Percentiles rank a stretch among this genome's conserved stretches.
These are phyloP conservation scores for Coenonympha arcania DNA, from an alignment of 2,888 invertebrate species.

Conservation along the genomic window DNA sequence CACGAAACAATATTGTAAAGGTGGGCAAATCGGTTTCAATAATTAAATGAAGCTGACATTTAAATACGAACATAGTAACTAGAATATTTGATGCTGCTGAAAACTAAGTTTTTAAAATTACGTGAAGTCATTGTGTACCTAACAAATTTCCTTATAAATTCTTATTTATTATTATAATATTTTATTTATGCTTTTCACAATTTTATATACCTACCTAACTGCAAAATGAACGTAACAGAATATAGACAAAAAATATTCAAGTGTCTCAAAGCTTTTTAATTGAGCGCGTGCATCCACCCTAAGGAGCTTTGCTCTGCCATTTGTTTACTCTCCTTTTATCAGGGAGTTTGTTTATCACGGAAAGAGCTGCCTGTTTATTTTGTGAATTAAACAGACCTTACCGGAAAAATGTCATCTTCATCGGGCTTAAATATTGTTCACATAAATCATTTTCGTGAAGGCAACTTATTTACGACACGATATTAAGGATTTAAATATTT, in stretches of 20 bases:
- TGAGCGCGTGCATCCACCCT: conserved; percentile 11
- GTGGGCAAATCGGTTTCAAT: not conserved
- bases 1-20: conserved; percentile 46
- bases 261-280: conserved; percentile 14
- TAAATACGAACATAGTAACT: not conserved
- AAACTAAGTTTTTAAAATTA: too few relatives aligned
- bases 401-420: conserved; percentile 2
- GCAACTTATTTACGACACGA: too few relatives aligned
- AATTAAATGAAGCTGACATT: not conserved
- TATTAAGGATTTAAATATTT: too few relatives aligned
- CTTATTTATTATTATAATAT: too few relatives aligned
- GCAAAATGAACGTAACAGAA: too few relatives aligned
- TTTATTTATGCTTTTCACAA: too few relatives aligned
- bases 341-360: conserved; percentile 37
- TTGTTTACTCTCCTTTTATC: conserved; percentile 49
- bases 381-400: conserved; percentile 14
- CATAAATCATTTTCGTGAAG: not conserved
- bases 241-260: not conserved
- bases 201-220: too few relatives aligned
- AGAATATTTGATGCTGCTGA: too few relatives aligned
- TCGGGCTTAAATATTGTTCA: not conserved
- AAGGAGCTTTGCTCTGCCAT: conserved; percentile 42
- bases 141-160: too few relatives aligned
- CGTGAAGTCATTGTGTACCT: too few relatives aligned
- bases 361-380: conserved; percentile 35